Evolutionary conservation across 2,113 vertebrate genomes (phyloP), one percentile per base, ranked within the genome.

Genomic region (Indicator maculatus): DNA sequence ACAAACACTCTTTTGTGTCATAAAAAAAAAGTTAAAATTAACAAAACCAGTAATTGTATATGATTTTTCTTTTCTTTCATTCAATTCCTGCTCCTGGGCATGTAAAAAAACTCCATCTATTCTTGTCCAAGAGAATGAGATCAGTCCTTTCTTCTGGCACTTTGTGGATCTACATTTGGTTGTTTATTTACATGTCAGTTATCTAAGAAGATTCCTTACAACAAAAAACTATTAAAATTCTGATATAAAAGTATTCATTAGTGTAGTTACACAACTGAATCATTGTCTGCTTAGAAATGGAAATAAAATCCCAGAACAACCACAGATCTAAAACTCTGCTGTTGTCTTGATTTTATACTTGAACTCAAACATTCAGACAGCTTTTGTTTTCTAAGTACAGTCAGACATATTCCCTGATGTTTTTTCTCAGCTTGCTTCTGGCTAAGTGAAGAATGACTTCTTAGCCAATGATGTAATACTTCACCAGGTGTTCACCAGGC

Each of bases 381-480:
- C 8, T 77, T 83, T 86, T 66, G 15, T 83, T 71, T 82, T 66
- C 13, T 2, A 64, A 84, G 38, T 3, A 7, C 0, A 0, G 16
- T 79, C 26, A 6, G 73, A 28, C 2, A 1, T 50, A 12, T 79
- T 88, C 12, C n/a, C 59, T 79, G 47, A 52, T 1, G 2, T 41
- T 90, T 16, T 16, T 60, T 94, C 64, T 82, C 33, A 9, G 33
- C 53, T 74, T 77, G 18, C 28, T 89, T 38, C 67, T 91, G 87
- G 75, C 50, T 73, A 39, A 89, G 66, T 19, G 24, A 85, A 72
- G 41, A 18, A 5, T 45, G 31, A 33, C 12, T 78, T 88, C 2
- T 77, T 80, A 85, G 67, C 88, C 85, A 89, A 89, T 76, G 52
- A 88, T 82, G 36, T 65, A 93, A 79, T 60, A 30, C 19, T 85